Evolutionary conservation across 2,888 invertebrate genomes (phyloP).

Genomic region (Gortyna flavago): DNA sequence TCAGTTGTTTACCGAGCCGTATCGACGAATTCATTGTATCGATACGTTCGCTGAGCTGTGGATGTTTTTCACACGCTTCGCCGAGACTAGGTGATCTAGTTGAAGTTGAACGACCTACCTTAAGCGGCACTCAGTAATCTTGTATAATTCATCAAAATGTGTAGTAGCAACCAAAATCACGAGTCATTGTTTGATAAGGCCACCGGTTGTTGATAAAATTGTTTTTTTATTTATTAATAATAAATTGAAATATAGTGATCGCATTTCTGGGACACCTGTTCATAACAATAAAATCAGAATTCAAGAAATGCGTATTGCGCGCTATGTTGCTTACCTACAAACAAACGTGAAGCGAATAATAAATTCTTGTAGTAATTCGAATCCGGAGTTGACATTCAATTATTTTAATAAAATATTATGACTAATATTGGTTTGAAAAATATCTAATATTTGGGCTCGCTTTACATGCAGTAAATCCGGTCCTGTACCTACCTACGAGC

Average conservation of each 20-base stretch:
- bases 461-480: slow-evolving; percentile 14
- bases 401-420: slow-evolving; percentile 2
- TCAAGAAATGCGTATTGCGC: slow-evolving; percentile 37
- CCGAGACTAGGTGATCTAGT: slow-evolving; percentile 73
- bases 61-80: slow-evolving; percentile 79
- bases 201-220: slow-evolving; percentile 63
- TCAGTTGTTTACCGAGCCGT: slow-evolving; percentile 77
- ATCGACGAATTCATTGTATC: slow-evolving; percentile 74
- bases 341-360: slow-evolving; percentile 29
- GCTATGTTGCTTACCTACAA: slow-evolving; percentile 37
- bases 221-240: slow-evolving; percentile 61
- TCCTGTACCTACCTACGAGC: background rate
- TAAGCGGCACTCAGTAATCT: slow-evolving; percentile 71
- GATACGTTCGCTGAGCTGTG: slow-evolving; percentile 63
- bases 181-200: slow-evolving; percentile 78
- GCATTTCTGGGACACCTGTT: slow-evolving; percentile 52
- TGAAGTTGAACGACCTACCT: slow-evolving; percentile 84
- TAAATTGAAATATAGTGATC: slow-evolving; percentile 25
- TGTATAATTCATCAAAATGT: slow-evolving; percentile 73
- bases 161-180: slow-evolving; percentile 64
- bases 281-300: slow-evolving; percentile 41
- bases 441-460: background rate
- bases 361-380: slow-evolving; percentile 25
- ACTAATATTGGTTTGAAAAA: slow-evolving; percentile 26
- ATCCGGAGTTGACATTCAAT: background rate